A percentile compares a stretch with the other conserved stretches of the same genome.
These are phyloP conservation scores for Panthera uncia DNA, from an alignment of 2,113 vertebrate species.

Conservation along the genomic window DNA sequence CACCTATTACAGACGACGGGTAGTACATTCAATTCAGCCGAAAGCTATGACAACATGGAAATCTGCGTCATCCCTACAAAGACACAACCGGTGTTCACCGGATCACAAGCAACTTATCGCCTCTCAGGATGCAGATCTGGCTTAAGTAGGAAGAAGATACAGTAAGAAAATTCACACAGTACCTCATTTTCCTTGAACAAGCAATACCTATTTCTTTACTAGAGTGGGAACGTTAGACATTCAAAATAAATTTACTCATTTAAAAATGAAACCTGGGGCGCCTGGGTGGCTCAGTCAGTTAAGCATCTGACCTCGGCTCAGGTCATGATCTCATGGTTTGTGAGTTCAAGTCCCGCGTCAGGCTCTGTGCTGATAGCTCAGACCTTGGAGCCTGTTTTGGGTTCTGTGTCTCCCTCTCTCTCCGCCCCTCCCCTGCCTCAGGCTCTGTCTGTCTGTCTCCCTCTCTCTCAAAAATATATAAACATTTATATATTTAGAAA, in stretches of 20 bases:
- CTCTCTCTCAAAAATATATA: no score
- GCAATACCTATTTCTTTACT: not conserved
- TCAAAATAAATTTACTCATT: conserved; percentile 25
- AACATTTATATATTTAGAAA: no score
- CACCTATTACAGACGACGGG: not conserved
- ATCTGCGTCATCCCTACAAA: not conserved
- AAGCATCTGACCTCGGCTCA: no score
- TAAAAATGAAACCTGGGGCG: conserved; percentile 21
- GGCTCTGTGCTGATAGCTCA: no score
- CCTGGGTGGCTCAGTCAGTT: no score
- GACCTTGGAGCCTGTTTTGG: no score
- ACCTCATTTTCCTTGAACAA: not conserved
- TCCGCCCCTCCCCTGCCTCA: no score
- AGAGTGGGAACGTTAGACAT: conserved; percentile 10
- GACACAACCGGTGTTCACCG: not conserved
- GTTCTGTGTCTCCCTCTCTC: no score
- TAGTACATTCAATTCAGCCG: not conserved
- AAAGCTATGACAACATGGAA: not conserved
- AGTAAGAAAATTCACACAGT: not conserved
- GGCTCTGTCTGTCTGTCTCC: no score
- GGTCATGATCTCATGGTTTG: no score
- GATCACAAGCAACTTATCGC: not conserved
- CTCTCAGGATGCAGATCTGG: not conserved
- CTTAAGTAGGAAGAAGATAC: not conserved
- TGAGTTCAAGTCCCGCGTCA: no score